These are phyloP conservation scores for Clarias batrachus DNA, from an alignment of 2,113 vertebrate genomes.

Conservation along the genomic window DNA sequence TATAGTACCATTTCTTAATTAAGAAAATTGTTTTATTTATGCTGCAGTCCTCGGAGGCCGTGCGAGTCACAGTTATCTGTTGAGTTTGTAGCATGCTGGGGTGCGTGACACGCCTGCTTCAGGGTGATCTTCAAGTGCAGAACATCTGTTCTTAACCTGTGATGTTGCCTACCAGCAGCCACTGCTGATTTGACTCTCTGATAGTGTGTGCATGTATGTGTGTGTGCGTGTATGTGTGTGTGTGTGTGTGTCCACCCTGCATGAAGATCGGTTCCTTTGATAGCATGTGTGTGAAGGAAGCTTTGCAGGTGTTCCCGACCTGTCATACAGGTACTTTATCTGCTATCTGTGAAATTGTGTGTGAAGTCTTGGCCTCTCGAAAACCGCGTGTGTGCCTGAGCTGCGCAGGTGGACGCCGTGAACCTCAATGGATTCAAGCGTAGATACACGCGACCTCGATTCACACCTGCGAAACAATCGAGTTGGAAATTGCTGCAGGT, in stretches of 20 bases:
- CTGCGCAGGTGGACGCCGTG: slow-evolving; percentile 5
- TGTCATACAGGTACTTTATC: slow-evolving; percentile 43
- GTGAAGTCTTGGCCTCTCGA: slow-evolving; percentile 10
- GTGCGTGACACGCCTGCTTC: background rate
- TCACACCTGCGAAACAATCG: too few species aligned
- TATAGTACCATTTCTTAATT: too few species aligned
- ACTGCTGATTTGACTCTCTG: slow-evolving; percentile 26
- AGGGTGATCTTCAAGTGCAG: background rate
- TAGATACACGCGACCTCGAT: background rate
- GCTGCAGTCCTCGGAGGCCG: background rate
- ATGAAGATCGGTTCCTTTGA: slow-evolving; percentile 40
- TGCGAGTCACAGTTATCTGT: background rate
- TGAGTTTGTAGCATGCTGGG: background rate
- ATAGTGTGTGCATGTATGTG: slow-evolving; percentile 19
- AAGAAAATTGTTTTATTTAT: background rate
- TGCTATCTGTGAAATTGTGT: slow-evolving; percentile 37
- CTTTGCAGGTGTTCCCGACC: slow-evolving; percentile 38
- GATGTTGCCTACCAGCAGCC: slow-evolving; percentile 8
- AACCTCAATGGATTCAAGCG: slow-evolving; percentile 4
- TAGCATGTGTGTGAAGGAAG: slow-evolving; percentile 26
- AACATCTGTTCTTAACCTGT: background rate
- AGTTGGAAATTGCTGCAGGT: background rate
- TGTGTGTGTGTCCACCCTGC: slow-evolving; percentile 37
- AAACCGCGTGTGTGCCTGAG: slow-evolving; percentile 10
- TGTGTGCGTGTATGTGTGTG: slow-evolving; percentile 25